These are phyloP conservation scores for Condylura cristata DNA, from an alignment of 2,113 vertebrate genomes.

Conservation along the genomic window DNA sequence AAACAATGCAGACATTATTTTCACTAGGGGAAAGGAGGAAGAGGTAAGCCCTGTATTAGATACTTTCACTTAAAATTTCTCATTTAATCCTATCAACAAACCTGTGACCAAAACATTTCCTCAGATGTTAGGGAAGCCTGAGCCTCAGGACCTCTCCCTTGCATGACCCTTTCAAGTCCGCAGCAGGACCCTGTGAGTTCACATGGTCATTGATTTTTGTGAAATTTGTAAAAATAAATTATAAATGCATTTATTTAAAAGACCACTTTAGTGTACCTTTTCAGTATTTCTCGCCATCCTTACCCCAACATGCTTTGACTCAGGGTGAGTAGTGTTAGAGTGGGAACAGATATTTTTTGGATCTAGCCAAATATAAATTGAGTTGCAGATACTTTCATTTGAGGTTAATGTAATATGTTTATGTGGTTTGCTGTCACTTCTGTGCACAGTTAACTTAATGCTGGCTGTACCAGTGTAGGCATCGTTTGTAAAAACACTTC, in stretches of 20 bases:
- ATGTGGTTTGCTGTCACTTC: neutral
- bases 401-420: neutral
- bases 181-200: neutral
- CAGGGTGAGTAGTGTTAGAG: neutral
- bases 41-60: neutral
- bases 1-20: neutral
- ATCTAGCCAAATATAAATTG: neutral
- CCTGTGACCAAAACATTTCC: neutral
- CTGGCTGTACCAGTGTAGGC: neutral
- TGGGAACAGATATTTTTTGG: neutral
- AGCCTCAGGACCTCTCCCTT: neutral
- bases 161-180: neutral
- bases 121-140: neutral
- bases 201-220: neutral
- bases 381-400: conserved; percentile 18
- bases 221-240: neutral
- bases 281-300: neutral
- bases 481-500: neutral
- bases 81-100: neutral
- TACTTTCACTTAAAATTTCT: neutral
- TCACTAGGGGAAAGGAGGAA: neutral
- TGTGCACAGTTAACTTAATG: conserved; percentile 3
- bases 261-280: neutral
- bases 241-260: neutral
- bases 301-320: neutral